These are phyloP conservation scores for Chanos chanos DNA, from an alignment of 2,797 vertebrate species.

Conservation along the genomic window DNA sequence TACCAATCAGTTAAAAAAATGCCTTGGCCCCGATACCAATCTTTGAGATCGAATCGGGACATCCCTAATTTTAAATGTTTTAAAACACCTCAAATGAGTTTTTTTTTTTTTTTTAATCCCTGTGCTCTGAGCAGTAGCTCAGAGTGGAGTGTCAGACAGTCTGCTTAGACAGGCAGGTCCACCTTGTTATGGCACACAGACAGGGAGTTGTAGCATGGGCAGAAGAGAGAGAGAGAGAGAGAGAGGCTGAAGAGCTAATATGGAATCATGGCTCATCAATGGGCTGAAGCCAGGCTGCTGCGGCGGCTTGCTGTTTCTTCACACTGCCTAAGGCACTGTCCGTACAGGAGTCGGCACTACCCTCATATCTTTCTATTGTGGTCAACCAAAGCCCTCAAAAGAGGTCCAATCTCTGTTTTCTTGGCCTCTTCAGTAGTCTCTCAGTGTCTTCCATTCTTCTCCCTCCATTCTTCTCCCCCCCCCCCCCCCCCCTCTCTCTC, in stretches of 20 bases:
- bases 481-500: too few relatives aligned
- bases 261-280: conserved; percentile 62
- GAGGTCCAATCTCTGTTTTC: not conserved
- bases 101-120: too few relatives aligned
- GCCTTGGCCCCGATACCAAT: too few relatives aligned
- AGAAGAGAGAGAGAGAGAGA: conserved; percentile 35
- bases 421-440: conserved; percentile 3
- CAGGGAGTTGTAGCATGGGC: conserved; percentile 35
- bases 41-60: too few relatives aligned
- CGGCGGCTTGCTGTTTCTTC: conserved; percentile 26
- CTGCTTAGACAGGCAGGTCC: conserved; percentile 33
- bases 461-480: too few relatives aligned
- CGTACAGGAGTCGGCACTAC: conserved; percentile 22
- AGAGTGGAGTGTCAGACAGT: conserved; percentile 13
- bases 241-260: conserved; percentile 59
- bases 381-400: conserved; percentile 32
- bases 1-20: too few relatives aligned
- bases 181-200: conserved; percentile 42
- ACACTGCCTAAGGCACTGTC: conserved; percentile 6
- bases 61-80: too few relatives aligned
- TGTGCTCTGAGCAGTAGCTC: not conserved
- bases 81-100: too few relatives aligned
- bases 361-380: conserved; percentile 23
- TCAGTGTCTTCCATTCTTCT: not conserved
- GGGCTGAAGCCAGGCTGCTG: conserved; percentile 47